A percentile compares a stretch with the other conserved stretches of the same genome.
Conservation (phyloP, 2,797 vertebrate genomes). For the Lepilemur septentrionalis region DNA sequence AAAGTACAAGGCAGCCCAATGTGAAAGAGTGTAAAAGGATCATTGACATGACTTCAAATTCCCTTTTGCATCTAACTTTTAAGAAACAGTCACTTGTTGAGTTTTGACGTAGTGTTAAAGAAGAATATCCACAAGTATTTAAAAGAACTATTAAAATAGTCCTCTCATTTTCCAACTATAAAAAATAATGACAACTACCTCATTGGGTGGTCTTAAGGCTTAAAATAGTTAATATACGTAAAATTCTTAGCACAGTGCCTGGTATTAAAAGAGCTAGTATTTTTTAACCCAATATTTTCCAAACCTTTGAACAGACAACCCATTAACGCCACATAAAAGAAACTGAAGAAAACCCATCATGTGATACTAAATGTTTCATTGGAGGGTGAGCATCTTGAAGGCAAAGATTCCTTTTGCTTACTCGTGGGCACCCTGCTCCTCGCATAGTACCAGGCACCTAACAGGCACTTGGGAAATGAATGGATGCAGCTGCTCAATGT, state of each 20-base stretch:
- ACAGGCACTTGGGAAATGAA: neutral
- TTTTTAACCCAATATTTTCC: constrained; percentile 6
- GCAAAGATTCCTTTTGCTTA: neutral
- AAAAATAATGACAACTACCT: neutral
- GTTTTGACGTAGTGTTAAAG: neutral
- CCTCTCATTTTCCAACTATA: neutral
- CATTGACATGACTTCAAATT: neutral
- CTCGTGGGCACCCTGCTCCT: neutral
- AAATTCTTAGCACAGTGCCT: neutral
- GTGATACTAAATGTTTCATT: neutral
- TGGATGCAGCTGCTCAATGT: neutral
- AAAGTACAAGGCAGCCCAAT: neutral
- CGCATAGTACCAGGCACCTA: neutral
- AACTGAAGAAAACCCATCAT: neutral
- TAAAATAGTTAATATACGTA: neutral
- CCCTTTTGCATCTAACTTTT: neutral
- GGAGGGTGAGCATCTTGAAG: neutral
- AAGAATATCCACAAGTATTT: neutral
- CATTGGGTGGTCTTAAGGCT: neutral
- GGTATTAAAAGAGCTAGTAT: neutral
- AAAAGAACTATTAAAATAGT: neutral
- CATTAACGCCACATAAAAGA: neutral
- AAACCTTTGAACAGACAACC: neutral
- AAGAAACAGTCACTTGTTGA: neutral
- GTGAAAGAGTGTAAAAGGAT: neutral